Conservation (phyloP, 2,797 vertebrate species). For the Enteromius fasciolatus region DNA sequence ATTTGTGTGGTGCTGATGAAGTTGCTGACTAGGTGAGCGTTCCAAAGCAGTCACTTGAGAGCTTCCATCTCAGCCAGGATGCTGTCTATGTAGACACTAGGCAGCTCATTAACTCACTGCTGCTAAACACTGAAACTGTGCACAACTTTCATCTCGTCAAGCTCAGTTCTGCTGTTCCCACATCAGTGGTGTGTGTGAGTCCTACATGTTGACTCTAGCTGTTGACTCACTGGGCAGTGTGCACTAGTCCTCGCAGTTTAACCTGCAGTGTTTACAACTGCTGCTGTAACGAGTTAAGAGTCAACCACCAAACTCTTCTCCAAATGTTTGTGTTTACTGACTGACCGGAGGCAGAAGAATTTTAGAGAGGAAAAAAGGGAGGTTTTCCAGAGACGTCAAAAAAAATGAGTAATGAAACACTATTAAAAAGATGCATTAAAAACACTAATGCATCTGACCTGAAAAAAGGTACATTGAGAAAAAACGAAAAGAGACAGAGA, state of each 20-base stretch:
- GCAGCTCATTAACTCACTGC: background rate
- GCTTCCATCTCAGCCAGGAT: background rate
- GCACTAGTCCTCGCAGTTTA: slow-evolving; percentile 9
- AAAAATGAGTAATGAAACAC: background rate
- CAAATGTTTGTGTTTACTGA: slow-evolving; percentile 24
- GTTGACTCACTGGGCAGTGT: slow-evolving; percentile 4
- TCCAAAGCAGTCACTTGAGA: background rate
- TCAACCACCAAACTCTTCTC: slow-evolving; percentile 3
- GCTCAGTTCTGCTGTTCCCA: background rate
- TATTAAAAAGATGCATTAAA: too few relatives aligned
- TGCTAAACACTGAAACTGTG: background rate
- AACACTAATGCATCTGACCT: background rate
- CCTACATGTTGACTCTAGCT: background rate
- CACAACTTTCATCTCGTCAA: background rate
- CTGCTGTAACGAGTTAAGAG: slow-evolving; percentile 16
- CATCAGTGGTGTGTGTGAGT: background rate
- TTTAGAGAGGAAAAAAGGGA: background rate
- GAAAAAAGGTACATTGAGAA: background rate
- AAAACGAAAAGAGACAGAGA: background rate
- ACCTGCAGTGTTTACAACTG: slow-evolving; percentile 33
- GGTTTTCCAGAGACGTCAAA: background rate
- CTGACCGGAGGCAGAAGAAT: background rate
- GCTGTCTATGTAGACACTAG: background rate
- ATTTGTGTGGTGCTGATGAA: background rate
- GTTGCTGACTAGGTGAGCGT: background rate